These are phyloP conservation scores for Sesamia nonagrioides DNA, from an alignment of 1,140 invertebrate species.

Conservation along the genomic window DNA sequence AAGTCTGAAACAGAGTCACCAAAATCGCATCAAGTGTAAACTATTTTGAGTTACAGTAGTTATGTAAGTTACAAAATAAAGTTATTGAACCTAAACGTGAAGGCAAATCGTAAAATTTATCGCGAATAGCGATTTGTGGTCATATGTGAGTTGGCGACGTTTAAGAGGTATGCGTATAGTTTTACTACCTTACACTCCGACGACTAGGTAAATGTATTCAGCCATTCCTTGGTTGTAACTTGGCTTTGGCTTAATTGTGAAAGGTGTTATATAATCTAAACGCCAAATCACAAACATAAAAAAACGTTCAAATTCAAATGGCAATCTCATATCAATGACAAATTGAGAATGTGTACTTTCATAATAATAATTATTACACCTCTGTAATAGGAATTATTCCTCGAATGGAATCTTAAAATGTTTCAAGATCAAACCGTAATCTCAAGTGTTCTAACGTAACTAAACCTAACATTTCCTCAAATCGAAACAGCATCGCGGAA, in stretches of 20 bases:
- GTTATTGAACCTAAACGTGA: slow-evolving; percentile 10
- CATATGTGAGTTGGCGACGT: slow-evolving; percentile 8
- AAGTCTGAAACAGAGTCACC: not conserved
- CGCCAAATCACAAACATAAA: no score
- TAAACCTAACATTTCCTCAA: not conserved
- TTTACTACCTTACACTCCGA: not conserved
- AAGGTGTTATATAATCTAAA: not conserved
- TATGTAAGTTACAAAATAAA: slow-evolving; percentile 18
- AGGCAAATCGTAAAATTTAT: slow-evolving; percentile 35
- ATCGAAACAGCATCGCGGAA: not conserved
- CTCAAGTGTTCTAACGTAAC: no score
- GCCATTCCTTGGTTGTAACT: not conserved
- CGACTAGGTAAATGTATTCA: not conserved
- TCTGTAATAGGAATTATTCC: no score
- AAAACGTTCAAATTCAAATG: no score
- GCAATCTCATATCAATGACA: no score
- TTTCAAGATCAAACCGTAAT: no score
- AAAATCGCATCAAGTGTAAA: not conserved
- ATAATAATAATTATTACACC: no score
- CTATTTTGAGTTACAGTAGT: slow-evolving; percentile 3
- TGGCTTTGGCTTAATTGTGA: not conserved
- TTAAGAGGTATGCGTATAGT: slow-evolving; percentile 10
- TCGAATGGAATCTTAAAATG: no score
- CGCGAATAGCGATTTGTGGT: slow-evolving; percentile 21
- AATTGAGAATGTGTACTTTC: no score